phyloP scores from a whole-genome alignment of 2,113 vertebrate genomes.

The Nymphicus hollandicus region DNA sequence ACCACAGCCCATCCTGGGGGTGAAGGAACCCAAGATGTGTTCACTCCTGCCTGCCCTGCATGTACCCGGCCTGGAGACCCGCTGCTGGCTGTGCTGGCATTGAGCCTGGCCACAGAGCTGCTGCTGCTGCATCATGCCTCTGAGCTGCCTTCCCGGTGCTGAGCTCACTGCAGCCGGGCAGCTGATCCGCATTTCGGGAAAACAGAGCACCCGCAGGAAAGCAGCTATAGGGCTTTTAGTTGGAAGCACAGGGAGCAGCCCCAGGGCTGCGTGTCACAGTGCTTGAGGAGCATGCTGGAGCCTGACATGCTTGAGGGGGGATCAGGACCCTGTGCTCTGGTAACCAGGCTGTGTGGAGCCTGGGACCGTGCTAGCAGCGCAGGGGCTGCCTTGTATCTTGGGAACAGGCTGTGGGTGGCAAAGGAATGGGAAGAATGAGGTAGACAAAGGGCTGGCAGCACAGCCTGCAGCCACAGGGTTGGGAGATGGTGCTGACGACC shows the following conservation, averaged over 20 bases:
- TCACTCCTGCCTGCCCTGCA: not conserved
- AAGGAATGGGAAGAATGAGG: not conserved
- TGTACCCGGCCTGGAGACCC: not conserved
- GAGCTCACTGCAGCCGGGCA: not conserved
- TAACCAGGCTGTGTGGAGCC: not conserved
- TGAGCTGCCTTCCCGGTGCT: not conserved
- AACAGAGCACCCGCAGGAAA: not conserved
- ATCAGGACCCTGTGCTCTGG: not conserved
- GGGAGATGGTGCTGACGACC: not conserved
- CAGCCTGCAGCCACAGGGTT: not conserved
- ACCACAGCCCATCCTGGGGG: not conserved
- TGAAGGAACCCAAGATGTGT: rapidly evolving
- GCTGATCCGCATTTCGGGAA: rapidly evolving
- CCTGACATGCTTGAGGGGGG: rapidly evolving
- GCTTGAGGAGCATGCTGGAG: not conserved
- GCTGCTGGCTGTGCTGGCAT: not conserved
- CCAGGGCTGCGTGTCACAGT: rapidly evolving
- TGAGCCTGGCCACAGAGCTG: rapidly evolving
- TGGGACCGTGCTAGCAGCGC: not conserved
- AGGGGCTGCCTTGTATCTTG: not conserved
- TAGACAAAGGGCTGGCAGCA: not conserved
- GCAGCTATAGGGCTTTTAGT: not conserved
- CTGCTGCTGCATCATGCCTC: conserved; percentile 1
- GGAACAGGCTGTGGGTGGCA: not conserved
- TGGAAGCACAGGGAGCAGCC: not conserved